phyloP scores from a whole-genome alignment of 2,888 invertebrate species.

The Melanostoma mellinum region DNA sequence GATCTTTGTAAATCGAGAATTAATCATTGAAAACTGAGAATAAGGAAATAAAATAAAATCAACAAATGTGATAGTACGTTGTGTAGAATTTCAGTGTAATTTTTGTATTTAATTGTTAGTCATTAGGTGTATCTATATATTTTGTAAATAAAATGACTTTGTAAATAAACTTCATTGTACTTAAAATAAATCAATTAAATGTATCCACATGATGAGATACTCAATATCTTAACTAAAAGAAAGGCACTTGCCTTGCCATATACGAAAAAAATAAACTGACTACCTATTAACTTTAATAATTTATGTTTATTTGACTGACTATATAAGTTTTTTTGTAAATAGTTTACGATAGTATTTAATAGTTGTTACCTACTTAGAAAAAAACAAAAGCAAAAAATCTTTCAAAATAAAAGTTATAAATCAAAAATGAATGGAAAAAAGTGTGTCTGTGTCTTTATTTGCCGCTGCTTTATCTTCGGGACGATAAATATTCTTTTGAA shows the following conservation, averaged over 20 bases:
- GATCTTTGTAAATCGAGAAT: background rate
- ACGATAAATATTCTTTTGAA: constrained; percentile 39
- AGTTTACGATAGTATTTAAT: constrained; percentile 57
- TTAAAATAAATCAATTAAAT: constrained; percentile 41
- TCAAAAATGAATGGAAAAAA: constrained; percentile 42
- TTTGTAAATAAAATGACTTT: constrained; percentile 54
- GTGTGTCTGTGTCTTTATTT: constrained; percentile 23
- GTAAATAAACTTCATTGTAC: constrained; percentile 59
- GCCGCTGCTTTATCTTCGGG: constrained; percentile 20
- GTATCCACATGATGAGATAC: constrained; percentile 13
- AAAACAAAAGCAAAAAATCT: constrained; percentile 27
- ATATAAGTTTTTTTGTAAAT: constrained; percentile 65
- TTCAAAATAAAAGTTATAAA: constrained; percentile 38
- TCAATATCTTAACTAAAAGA: constrained; percentile 20
- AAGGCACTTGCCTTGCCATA: constrained; percentile 58
- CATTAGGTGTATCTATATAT: constrained; percentile 57
- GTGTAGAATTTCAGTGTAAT: constrained; percentile 57
- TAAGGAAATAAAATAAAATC: constrained; percentile 26
- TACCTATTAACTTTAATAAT: constrained; percentile 51
- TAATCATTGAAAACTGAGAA: background rate
- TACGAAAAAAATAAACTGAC: constrained; percentile 59
- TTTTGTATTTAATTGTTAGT: constrained; percentile 61
- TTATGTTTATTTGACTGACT: constrained; percentile 71
- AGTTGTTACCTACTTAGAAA: constrained; percentile 44
- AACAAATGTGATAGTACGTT: constrained; percentile 72